A percentile compares a stretch with the other conserved stretches of the same genome.
Conservation (phyloP, 2,113 vertebrate genomes). For the Tetraodon nigroviridis region DNA sequence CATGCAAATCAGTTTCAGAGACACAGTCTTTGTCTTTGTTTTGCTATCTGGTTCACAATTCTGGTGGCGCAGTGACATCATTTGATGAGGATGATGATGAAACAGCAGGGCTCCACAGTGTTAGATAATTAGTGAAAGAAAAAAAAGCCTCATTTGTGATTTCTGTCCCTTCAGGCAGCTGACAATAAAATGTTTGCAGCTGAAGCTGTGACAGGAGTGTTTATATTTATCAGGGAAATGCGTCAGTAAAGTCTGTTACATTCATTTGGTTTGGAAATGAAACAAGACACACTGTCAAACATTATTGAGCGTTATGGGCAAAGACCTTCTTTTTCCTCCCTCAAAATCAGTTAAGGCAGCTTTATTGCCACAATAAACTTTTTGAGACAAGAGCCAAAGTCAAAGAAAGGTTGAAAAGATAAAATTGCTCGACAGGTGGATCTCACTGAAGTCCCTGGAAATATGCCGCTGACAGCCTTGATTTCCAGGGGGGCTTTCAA, state of each 20-base stretch:
- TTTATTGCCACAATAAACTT: constrained; percentile 20
- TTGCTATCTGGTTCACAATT: too few relatives aligned
- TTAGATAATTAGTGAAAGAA: too few relatives aligned
- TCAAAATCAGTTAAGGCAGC: constrained; percentile 6
- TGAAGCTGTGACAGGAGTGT: not conserved
- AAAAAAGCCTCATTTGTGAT: not conserved
- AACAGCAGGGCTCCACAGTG: too few relatives aligned
- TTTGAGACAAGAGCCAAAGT: constrained; percentile 5
- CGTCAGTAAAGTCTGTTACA: not conserved
- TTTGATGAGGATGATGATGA: too few relatives aligned
- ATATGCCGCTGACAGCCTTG: constrained; percentile 3
- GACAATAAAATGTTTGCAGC: not conserved
- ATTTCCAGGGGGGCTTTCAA: constrained; percentile 5
- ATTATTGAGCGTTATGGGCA: not conserved
- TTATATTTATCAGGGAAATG: not conserved
- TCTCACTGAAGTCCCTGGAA: constrained; percentile 9
- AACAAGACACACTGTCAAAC: too few relatives aligned
- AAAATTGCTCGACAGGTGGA: constrained; percentile 16
- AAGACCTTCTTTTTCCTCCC: not conserved
- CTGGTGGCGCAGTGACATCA: too few relatives aligned
- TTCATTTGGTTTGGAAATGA: not conserved
- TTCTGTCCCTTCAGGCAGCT: not conserved
- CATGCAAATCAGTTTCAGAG: too few relatives aligned
- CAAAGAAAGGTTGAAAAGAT: not conserved
- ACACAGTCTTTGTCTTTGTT: too few relatives aligned